These are phyloP conservation scores for Antechinus stuartii DNA, from an alignment of 2,113 vertebrate genomes.

Conservation along the genomic window DNA sequence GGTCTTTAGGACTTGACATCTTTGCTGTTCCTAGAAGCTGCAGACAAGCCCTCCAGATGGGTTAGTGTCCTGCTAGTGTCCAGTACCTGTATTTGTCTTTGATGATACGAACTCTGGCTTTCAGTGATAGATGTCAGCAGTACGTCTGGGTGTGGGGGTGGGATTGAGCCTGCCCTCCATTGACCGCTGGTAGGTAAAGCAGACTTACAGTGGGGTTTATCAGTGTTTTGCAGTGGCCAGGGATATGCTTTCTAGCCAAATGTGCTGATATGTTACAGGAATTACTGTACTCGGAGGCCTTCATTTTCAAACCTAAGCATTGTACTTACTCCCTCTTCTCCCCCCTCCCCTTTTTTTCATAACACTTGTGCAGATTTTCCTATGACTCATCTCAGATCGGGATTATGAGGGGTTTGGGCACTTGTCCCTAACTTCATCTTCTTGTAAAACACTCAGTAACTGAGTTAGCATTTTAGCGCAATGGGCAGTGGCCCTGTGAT, in stretches of 20 bases:
- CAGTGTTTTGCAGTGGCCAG: slow-evolving; percentile 66
- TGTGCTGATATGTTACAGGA: slow-evolving; percentile 24
- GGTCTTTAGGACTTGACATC: slow-evolving; percentile 77
- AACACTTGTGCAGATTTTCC: slow-evolving; percentile 63
- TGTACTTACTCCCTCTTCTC: slow-evolving; percentile 16
- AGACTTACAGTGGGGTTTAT: slow-evolving; percentile 52
- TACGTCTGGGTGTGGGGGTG: slow-evolving; percentile 62
- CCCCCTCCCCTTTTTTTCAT: slow-evolving; percentile 44
- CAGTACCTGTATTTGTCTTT: slow-evolving; percentile 76
- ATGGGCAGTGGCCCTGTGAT: slow-evolving; percentile 48
- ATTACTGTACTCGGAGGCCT: slow-evolving; percentile 49
- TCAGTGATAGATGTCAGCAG: slow-evolving; percentile 65
- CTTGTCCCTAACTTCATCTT: slow-evolving; percentile 50
- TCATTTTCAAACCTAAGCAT: slow-evolving; percentile 67
- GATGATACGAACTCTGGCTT: slow-evolving; percentile 77
- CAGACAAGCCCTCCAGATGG: slow-evolving; percentile 74
- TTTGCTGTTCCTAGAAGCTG: slow-evolving; percentile 81
- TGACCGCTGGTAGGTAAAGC: slow-evolving; percentile 59
- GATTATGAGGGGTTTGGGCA: slow-evolving; percentile 67
- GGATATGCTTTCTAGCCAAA: slow-evolving; percentile 74
- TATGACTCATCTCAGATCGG: slow-evolving; percentile 73
- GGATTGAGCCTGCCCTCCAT: slow-evolving; percentile 31
- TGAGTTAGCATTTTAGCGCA: slow-evolving; percentile 42
- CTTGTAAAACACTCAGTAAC: slow-evolving; percentile 56
- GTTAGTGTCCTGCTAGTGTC: slow-evolving; percentile 74